A percentile compares a stretch with the other conserved stretches of the same genome.
These are phyloP conservation scores for Botia almorhae DNA, from an alignment of 2,797 vertebrate genomes.

Conservation along the genomic window DNA sequence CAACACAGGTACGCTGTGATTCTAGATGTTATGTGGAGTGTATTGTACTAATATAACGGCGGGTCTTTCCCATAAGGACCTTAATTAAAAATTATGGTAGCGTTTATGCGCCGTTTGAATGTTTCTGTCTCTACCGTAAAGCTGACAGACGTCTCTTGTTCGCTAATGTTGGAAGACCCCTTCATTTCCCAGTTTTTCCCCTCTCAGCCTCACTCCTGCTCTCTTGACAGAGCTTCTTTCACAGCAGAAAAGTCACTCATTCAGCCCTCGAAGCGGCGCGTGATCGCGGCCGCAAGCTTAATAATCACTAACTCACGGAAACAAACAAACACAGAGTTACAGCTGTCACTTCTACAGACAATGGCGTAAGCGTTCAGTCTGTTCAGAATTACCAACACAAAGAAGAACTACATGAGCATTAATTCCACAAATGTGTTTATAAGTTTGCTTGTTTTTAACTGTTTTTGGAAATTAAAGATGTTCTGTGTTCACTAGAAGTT, in stretches of 20 bases:
- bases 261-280: slow-evolving; percentile 48
- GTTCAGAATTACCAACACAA: slow-evolving; percentile 2
- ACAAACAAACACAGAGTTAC: slow-evolving; percentile 47
- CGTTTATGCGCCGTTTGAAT: slow-evolving; percentile 6
- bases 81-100: slow-evolving; percentile 24
- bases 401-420: slow-evolving; percentile 14
- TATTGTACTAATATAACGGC: neutral
- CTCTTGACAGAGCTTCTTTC: slow-evolving; percentile 74
- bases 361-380: slow-evolving; percentile 27
- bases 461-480: neutral
- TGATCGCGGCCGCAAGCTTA: slow-evolving; percentile 20
- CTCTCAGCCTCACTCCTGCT: slow-evolving; percentile 63
- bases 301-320: slow-evolving; percentile 44
- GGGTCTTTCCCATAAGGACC: slow-evolving; percentile 1
- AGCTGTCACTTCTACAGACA: slow-evolving; percentile 17
- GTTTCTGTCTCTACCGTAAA: slow-evolving; percentile 4
- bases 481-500: too few species aligned
- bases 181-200: slow-evolving; percentile 67
- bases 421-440: neutral
- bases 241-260: slow-evolving; percentile 47
- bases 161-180: slow-evolving; percentile 68
- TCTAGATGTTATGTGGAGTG: neutral
- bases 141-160: slow-evolving; percentile 56
- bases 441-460: too few species aligned
- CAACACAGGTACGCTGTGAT: neutral